Conservation (phyloP, 2,113 vertebrate species). For the Salvelinus namaycush region DNA sequence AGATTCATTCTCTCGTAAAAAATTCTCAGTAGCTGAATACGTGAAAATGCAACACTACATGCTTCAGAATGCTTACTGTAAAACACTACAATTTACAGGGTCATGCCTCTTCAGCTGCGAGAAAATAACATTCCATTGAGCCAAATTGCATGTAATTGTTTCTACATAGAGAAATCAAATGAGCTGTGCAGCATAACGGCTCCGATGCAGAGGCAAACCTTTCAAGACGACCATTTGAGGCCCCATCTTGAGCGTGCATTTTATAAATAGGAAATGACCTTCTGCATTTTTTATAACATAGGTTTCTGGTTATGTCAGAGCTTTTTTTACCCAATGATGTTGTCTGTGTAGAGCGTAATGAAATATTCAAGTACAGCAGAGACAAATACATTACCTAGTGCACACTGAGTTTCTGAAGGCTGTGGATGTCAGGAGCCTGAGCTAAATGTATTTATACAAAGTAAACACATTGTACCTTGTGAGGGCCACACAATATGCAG, state of each 20-base stretch:
- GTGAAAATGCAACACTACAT: background rate
- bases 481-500: too few species aligned
- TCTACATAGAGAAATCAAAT: background rate
- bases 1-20: background rate
- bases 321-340: conserved; percentile 29
- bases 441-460: background rate
- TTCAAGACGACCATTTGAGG: conserved; percentile 6
- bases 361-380: conserved; percentile 55
- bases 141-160: conserved; percentile 16
- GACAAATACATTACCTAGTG: conserved; percentile 35
- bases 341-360: conserved; percentile 36
- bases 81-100: background rate
- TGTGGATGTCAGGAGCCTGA: background rate
- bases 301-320: conserved; percentile 19
- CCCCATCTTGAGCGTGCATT: conserved; percentile 36
- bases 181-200: background rate
- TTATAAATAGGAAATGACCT: conserved; percentile 59
- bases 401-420: background rate
- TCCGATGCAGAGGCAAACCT: conserved; percentile 24
- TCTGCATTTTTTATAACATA: conserved; percentile 52
- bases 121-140: conserved; percentile 5
- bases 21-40: background rate
- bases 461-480: background rate
- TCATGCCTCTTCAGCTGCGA: background rate
- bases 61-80: background rate